Evolutionary conservation across 2,113 vertebrate genomes (phyloP), one percentile per base, ranked within the genome.

Genomic region (Rousettus leschenaultii): DNA sequence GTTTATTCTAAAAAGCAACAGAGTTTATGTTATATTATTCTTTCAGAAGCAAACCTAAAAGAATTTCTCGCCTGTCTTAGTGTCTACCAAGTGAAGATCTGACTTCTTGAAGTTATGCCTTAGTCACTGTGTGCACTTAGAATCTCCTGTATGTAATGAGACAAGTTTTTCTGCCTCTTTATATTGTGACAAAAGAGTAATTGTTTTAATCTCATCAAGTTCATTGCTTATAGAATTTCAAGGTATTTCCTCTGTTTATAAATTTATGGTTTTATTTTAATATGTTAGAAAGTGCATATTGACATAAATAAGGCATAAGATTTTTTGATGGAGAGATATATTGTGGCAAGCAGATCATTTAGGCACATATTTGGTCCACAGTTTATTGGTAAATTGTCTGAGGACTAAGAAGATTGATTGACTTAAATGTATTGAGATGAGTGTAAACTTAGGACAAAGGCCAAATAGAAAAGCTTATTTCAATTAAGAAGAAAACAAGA

Each of bases 401-500:
- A 74, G 26, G 43, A 88, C 22, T 68, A 89, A 93, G n/a, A 86
- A 79, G 33, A 83, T 26, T 84, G 59, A 91, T 68, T 68, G 33
- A 61, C 6, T 86, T 61, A 77, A 71, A 33, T 66, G 45, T 40
- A 57, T 35, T 78, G 55, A 83, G 15, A 9, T 77, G 71, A 80
- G 6, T 38, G 11, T 70, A 82, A 92, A 70, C 1, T 65, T 63
- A 88, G 24, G 71, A 88, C 35, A 94, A 83, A 86, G 7, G 21
- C 55, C 84, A 96, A 96, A 53, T 0, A 22, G 61, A 65, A 95
- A 88, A 79, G 16, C 13, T 59, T 80, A 43, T 59, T 94, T 93
- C 61, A 70, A 63, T 86, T 75, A 93, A 71, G 68, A 26, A 70
- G 40, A 65, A 96, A 91, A 90, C 30, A 95, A 74, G 63, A 93